These are phyloP conservation scores for Pipa parva DNA, from an alignment of 2,113 vertebrate species.

Conservation along the genomic window DNA sequence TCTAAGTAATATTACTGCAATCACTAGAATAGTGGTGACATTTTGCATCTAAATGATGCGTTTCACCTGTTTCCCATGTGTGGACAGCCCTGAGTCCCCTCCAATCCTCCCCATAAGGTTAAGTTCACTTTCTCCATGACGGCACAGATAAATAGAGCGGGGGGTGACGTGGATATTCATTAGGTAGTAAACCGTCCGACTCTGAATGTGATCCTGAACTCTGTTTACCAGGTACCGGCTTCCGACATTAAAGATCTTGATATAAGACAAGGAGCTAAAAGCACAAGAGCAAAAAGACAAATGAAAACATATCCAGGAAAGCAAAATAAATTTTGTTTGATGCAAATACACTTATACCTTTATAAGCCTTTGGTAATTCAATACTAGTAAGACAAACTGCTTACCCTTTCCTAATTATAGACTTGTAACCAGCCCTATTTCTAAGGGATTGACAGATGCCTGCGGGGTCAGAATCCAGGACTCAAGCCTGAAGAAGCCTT, in stretches of 20 bases:
- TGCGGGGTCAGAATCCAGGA: no score
- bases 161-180: conserved; percentile 92
- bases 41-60: no score
- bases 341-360: no score
- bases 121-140: conserved; percentile 86
- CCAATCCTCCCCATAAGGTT: conserved; percentile 80
- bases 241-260: conserved; percentile 90
- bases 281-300: not conserved
- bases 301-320: not conserved
- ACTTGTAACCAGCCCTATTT: no score
- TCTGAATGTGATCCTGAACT: conserved; percentile 89
- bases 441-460: no score
- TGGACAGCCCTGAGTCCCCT: conserved; percentile 72
- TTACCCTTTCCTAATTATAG: no score
- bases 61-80: conserved; percentile 64
- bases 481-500: no score
- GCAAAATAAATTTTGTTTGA: no score
- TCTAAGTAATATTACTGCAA: no score
- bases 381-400: no score
- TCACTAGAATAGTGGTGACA: no score
- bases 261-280: conserved; percentile 84
- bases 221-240: conserved; percentile 80
- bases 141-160: conserved; percentile 81
- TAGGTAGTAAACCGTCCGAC: conserved; percentile 84
- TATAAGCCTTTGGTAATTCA: no score